Percentiles rank a stretch among this genome's conserved stretches.
These are phyloP conservation scores for Junonia oenone DNA, from an alignment of 2,888 invertebrate genomes.

Conservation along the genomic window DNA sequence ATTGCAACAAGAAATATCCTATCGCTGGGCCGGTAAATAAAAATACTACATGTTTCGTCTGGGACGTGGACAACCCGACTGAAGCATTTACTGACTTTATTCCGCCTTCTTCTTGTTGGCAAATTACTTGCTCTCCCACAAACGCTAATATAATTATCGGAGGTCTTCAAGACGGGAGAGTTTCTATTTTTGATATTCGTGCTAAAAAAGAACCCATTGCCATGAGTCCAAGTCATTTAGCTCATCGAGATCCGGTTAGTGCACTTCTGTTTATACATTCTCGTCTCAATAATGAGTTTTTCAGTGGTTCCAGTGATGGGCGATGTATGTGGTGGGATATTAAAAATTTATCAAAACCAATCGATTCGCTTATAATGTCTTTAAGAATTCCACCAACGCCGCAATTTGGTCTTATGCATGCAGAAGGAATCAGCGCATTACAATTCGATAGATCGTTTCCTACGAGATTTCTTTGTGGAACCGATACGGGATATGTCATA, in stretches of 20 bases:
- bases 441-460: constrained; percentile 85
- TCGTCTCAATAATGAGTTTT: constrained; percentile 79
- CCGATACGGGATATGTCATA: constrained; percentile 60
- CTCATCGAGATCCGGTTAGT: constrained; percentile 72
- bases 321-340: constrained; percentile 83
- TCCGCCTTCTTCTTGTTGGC: constrained; percentile 49
- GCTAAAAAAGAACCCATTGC: constrained; percentile 85
- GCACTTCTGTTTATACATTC: constrained; percentile 77
- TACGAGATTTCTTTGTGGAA: constrained; percentile 67
- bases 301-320: constrained; percentile 81
- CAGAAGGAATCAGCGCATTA: constrained; percentile 81
- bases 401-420: constrained; percentile 57
- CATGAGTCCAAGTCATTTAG: constrained; percentile 68
- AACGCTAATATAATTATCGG: constrained; percentile 41
- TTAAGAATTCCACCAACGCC: constrained; percentile 68
- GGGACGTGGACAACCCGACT: constrained; percentile 76
- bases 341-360: constrained; percentile 77
- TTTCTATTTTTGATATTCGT: constrained; percentile 85
- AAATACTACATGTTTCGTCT: constrained; percentile 80
- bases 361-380: constrained; percentile 80
- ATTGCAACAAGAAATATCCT: constrained; percentile 61
- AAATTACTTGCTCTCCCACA: constrained; percentile 42
- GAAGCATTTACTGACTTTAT: constrained; percentile 34
- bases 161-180: constrained; percentile 51
- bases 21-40: constrained; percentile 31